Evolutionary conservation across 2,113 vertebrate species (phyloP), one percentile per base, ranked within the genome.

Genomic region (Cyanoramphus novaezelandiae): DNA sequence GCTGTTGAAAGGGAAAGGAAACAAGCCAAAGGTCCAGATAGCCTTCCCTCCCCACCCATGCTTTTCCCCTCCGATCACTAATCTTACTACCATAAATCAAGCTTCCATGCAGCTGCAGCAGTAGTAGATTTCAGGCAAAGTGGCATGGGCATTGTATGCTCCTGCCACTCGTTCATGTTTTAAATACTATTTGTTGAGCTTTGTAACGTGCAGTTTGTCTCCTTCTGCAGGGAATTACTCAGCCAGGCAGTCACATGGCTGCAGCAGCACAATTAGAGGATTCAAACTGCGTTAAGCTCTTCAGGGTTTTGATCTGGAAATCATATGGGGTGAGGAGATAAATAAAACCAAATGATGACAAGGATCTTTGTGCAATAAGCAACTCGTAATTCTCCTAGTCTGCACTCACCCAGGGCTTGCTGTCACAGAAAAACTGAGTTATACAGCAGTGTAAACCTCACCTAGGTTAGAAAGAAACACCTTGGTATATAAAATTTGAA

Each of bases 181-280:
- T 90, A 90, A 89, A 67, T 25, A 62, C 70, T 90, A 62, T 95
- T 97, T 96, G 92, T 96, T 93, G 92, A 92, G 93, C 96, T 98
- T 96, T 97, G 96, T 97, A 97, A 95, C 82, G 90, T 82, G 92
- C 94, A 92, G 91, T 96, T 97, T 97, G 89, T 97, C 94, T 97
- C 96, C 92, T 98, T 97, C 96, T 98, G 95, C 96, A 96, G 96
- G 97, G 94, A 97, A 97, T 98, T 97, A 97, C 87, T 97, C 94
- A 95, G 82, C 87, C 86, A 88, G 93, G 82, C 82, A 37, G 72
- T 97, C 97, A 97, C 95, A 88, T 94, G 96, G 97, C 93, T 88
- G 46, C 57, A 94, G 88, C 76, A 75, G 88, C 82, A 96, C 90
- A 96, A 95, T 97, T 98, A 97, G 89, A 90, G 95, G 97, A 98